A percentile compares a stretch with the other conserved stretches of the same genome.
These are phyloP conservation scores for Eulithis prunata DNA, from an alignment of 2,888 invertebrate species.

Conservation along the genomic window DNA sequence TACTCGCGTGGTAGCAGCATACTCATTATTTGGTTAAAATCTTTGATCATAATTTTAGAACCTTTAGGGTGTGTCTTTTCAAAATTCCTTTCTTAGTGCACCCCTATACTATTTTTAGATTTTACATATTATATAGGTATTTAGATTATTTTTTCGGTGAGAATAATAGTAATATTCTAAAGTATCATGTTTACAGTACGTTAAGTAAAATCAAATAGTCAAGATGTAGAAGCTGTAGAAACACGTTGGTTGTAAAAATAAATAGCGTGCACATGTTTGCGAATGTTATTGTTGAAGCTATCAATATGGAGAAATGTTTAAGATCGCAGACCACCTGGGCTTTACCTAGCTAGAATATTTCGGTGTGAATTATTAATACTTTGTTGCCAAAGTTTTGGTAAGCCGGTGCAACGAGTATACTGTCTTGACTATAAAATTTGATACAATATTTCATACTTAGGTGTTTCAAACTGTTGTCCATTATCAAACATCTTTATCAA, in stretches of 20 bases:
- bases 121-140: no score
- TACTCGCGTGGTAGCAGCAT: no score
- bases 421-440: no score
- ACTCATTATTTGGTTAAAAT: no score
- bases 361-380: conserved; percentile 16
- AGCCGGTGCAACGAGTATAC: conserved; percentile 2
- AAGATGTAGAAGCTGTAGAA: conserved; percentile 25
- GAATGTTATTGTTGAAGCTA: conserved; percentile 43
- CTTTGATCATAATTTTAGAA: no score
- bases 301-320: conserved; percentile 37
- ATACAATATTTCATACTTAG: no score
- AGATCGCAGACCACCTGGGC: conserved; percentile 40
- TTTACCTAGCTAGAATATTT: conserved; percentile 29
- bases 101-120: no score
- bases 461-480: background rate
- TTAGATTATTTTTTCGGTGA: no score
- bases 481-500: no score
- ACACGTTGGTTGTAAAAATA: conserved; percentile 41
- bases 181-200: conserved; percentile 26
- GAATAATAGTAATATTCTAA: background rate
- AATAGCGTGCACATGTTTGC: conserved; percentile 38
- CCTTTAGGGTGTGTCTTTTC: no score
- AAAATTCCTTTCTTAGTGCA: no score
- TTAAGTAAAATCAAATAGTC: conserved; percentile 29
- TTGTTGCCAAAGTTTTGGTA: conserved; percentile 5